A percentile compares a stretch with the other conserved stretches of the same genome.
Conservation (phyloP, 2,113 vertebrate species). For the Ia io region DNA sequence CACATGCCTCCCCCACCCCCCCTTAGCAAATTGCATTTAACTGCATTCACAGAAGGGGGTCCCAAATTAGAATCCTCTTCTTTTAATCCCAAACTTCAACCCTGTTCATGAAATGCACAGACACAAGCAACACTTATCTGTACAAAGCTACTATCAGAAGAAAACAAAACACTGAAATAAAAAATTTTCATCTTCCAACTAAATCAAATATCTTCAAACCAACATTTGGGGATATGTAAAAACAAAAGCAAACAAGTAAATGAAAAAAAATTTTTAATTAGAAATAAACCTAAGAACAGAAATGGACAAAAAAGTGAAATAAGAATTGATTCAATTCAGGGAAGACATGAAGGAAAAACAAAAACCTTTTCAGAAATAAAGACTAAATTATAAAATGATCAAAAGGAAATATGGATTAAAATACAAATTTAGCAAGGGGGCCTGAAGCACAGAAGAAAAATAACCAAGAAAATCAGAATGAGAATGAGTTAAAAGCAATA, state of each 20-base stretch:
- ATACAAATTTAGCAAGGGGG: not conserved
- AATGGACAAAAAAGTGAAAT: not conserved
- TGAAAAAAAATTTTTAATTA: not conserved
- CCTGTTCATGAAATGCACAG: not conserved
- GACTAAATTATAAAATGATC: not conserved
- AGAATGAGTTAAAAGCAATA: not conserved
- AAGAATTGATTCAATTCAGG: not conserved
- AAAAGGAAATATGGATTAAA: not conserved
- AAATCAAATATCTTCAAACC: not conserved
- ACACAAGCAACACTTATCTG: not conserved
- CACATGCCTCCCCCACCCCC: no score
- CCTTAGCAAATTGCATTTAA: not conserved
- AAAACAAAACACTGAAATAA: not conserved
- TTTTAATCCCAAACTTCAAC: not conserved
- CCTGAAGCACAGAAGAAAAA: not conserved
- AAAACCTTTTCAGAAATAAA: not conserved
- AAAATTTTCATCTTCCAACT: not conserved
- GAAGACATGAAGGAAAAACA: not conserved
- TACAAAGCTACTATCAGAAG: not conserved
- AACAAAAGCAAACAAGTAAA: not conserved
- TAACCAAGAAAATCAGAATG: not conserved
- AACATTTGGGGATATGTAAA: not conserved
- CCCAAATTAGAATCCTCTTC: not conserved
- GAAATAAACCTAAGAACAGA: not conserved
- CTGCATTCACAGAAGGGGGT: not conserved